These are phyloP conservation scores for Myopa tessellatipennis DNA, from an alignment of 2,888 invertebrate genomes.

Conservation along the genomic window DNA sequence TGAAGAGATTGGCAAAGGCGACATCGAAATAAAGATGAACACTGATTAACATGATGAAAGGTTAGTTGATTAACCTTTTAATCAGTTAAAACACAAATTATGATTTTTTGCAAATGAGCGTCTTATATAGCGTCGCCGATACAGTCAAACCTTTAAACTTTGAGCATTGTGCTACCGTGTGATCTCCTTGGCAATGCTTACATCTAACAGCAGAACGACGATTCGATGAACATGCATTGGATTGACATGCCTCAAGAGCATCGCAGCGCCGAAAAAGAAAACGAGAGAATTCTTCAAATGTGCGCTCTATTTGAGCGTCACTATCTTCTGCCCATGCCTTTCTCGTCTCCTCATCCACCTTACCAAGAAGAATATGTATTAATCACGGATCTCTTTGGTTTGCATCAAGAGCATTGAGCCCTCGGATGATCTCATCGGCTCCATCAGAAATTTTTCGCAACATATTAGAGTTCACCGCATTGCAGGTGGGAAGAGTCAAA, in stretches of 20 bases:
- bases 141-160: too few species aligned
- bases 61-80: neutral
- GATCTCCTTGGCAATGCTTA: too few species aligned
- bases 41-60: constrained; percentile 12
- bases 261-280: constrained; percentile 41
- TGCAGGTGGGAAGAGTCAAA: too few species aligned
- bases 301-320: constrained; percentile 19
- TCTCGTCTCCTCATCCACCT: constrained; percentile 29
- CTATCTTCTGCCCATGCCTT: constrained; percentile 31
- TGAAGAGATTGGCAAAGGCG: constrained; percentile 1
- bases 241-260: constrained; percentile 31
- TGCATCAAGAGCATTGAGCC: constrained; percentile 27
- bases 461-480: too few species aligned
- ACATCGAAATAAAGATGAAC: constrained; percentile 4
- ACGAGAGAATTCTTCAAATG: constrained; percentile 30
- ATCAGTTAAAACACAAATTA: constrained; percentile 29
- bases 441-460: too few species aligned
- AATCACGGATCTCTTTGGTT: constrained; percentile 38
- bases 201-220: neutral
- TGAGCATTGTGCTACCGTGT: too few species aligned
- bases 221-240: constrained; percentile 4
- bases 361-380: constrained; percentile 12
- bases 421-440: neutral
- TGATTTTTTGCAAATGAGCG: constrained; percentile 1
- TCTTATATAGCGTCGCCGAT: too few species aligned